Evolutionary conservation across 2,888 invertebrate species (phyloP), one percentile per base, ranked within the genome.

Genomic region (Lumbricus terrestris): DNA sequence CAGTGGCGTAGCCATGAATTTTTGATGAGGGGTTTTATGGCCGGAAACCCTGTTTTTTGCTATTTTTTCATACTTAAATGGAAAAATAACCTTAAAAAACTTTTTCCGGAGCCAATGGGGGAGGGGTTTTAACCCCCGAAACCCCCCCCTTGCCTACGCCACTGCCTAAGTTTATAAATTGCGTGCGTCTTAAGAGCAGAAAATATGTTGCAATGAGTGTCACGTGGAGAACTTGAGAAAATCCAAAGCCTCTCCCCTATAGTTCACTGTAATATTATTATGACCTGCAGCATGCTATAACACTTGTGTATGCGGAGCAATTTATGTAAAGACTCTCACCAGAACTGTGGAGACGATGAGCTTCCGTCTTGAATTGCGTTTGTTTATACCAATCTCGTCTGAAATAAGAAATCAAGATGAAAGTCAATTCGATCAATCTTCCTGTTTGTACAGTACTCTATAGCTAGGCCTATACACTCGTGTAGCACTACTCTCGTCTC

Each of bases 261-360:
- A 54, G 23, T 54, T 29, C n/a, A n/a, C n/a, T 69, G 16, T 85
- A 23, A 16, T 37, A 85, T 85, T 85, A 23, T 33, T 37, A 85
- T 85, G 18, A 35, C 85, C 34, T 13, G 16, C 4, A 1, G 18
- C 35, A 34, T 33, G 85, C 5, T 85, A 6, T 5, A 85, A 85
- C 20, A 18, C 33, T 8, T n/a, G 40, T 20, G 35, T 33, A 40
- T 3, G 88, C 40, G 33, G 1, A 4, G 6, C 40, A 88, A 40
- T 88, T 88, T 88, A 6, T 18, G 23, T 37, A 18, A 11, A 16
- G 34, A 35, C 11, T 47, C 88, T 42, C 69, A 89, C 89, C 89
- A 89, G 89, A 29, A 89, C 83, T 35, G 89, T 89, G 40, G 89
- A 89, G 29, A 89, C 89, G 35, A 89, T 89, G 82, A 89, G 37